Evolutionary conservation across 1,140 invertebrate genomes (phyloP).

Genomic region (Trypoxylus dichotomus): DNA sequence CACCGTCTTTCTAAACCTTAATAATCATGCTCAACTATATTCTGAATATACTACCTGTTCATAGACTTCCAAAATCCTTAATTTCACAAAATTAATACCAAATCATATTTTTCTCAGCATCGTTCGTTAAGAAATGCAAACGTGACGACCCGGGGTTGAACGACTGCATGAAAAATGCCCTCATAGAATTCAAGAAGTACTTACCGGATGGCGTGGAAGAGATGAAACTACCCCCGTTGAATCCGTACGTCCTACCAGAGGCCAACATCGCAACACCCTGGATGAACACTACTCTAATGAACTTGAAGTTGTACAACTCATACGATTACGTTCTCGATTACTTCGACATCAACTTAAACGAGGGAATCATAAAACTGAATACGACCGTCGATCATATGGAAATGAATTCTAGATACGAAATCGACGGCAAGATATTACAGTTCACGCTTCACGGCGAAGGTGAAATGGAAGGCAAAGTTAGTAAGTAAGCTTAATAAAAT

Average conservation of each 20-base stretch:
- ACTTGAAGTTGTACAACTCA: not conserved
- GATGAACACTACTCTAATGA: not conserved
- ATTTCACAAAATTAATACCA: not conserved
- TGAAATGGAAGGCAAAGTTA: not conserved
- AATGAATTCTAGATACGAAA: not conserved
- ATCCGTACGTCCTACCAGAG: not conserved
- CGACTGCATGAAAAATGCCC: constrained; percentile 55
- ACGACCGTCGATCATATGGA: not conserved
- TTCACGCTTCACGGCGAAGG: not conserved
- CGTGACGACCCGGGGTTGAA: constrained; percentile 55
- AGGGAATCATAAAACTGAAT: not conserved
- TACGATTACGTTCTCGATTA: not conserved
- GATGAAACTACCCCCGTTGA: not conserved
- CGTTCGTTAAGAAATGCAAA: constrained; percentile 54
- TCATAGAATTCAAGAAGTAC: not conserved
- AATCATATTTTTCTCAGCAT: constrained; percentile 47
- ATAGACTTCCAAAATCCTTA: too few species aligned
- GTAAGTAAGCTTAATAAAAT: not conserved
- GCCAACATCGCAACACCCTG: not conserved
- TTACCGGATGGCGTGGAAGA: not conserved
- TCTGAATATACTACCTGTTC: too few species aligned
- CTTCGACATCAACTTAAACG: not conserved
- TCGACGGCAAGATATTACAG: not conserved
- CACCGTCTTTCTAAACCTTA: too few species aligned
- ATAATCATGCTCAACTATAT: too few species aligned